Evolutionary conservation across 2,113 vertebrate species (phyloP).

Genomic region (Microcebus lehilahytsara): DNA sequence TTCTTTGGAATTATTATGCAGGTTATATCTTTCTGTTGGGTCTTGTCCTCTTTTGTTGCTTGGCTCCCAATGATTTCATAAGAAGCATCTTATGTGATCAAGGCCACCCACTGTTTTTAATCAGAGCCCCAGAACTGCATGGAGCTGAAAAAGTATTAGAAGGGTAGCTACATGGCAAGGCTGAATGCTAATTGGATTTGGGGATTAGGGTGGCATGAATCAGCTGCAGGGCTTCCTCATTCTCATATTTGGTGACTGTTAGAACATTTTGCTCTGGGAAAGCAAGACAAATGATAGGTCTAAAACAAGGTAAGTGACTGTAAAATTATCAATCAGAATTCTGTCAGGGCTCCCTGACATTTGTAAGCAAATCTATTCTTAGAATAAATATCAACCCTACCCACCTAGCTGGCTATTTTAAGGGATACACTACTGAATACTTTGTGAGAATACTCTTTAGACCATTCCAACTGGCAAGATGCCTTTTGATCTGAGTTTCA

Average conservation of each 20-base stretch:
- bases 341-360: slow-evolving; percentile 14
- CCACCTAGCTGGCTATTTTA: slow-evolving; percentile 37
- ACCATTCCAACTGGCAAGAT: neutral
- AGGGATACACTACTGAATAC: slow-evolving; percentile 11
- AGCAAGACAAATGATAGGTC: slow-evolving; percentile 28
- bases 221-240: neutral
- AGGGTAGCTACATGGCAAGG: neutral
- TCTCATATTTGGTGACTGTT: slow-evolving; percentile 31
- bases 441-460: slow-evolving; percentile 5
- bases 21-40: neutral
- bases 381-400: slow-evolving; percentile 15
- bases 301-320: neutral
- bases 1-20: neutral
- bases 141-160: slow-evolving; percentile 33
- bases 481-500: neutral
- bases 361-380: slow-evolving; percentile 52
- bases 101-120: slow-evolving; percentile 59
- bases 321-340: slow-evolving; percentile 20
- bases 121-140: slow-evolving; percentile 13
- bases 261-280: slow-evolving; percentile 15
- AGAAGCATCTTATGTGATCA: slow-evolving; percentile 26
- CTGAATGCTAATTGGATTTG: slow-evolving; percentile 46
- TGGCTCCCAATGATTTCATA: slow-evolving; percentile 18
- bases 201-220: neutral
- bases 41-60: neutral